Evolutionary conservation across 2,797 vertebrate species (phyloP), one percentile per base, ranked within the genome.

Genomic region (Xenopus petersii): DNA sequence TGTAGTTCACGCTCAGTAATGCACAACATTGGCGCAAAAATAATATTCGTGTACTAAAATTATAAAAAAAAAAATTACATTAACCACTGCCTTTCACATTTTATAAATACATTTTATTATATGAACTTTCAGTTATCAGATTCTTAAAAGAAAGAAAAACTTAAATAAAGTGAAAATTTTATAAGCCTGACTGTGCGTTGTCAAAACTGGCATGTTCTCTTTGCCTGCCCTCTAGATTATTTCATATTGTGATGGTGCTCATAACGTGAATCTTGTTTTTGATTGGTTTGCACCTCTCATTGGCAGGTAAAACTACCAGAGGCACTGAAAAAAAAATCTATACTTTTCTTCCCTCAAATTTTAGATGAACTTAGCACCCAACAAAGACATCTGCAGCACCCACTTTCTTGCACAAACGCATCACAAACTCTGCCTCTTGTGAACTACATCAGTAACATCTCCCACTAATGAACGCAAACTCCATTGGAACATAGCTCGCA

Each of bases 71-170:
- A 83, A 83, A 73, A 42, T 42, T 42, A 42, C 36, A 42, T 42
- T 84, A 87, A 83, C 81, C 75, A 85, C 87, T 75, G 83, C 88
- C 89, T 89, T 92, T 93, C 92, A 92, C 92, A 93, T 92, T 92
- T 91, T 93, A 92, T 92, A 93, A 92, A 92, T 93, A 92, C 62
- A 74, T 73, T 79, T 74, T 79, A 74, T 79, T 71, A 76, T 66
- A 76, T 61, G 75, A 76, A 70, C 68, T 59, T 78, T 73, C 49
- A 60, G 54, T 72, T 70, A 46, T 65, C 60, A 74, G 56, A 58
- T 54, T 66, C 55, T 30, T 30, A 55, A 69, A 24, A 69, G 56
- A 69, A 42, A 42, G 6, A 42, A 42, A 42, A 42, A 67, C 67
- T 74, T 79, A 79, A 79, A 79, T 79, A 79, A 70, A 79, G 55